phyloP scores from a whole-genome alignment of 2,797 vertebrate genomes.

The Onychomys torridus region DNA sequence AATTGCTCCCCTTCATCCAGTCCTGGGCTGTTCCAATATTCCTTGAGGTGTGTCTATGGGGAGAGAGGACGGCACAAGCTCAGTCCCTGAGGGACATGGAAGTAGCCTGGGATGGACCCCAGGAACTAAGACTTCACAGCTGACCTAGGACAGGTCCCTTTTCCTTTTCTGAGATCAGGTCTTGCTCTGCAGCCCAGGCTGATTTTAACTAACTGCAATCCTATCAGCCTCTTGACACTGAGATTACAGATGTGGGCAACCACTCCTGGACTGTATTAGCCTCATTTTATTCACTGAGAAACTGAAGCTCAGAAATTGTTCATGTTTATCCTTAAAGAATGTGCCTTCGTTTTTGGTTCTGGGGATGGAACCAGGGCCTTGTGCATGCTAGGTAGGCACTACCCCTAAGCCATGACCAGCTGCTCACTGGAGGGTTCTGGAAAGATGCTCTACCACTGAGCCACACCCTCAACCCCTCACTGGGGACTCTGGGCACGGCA shows the following conservation, averaged over 20 bases:
- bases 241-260: background rate
- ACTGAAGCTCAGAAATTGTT: background rate
- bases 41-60: slow-evolving; percentile 90
- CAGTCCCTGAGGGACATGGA: background rate
- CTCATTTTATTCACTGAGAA: background rate
- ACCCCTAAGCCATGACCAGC: background rate
- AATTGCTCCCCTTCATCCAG: slow-evolving; percentile 93
- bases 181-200: background rate
- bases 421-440: background rate
- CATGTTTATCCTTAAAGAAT: background rate
- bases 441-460: background rate
- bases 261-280: background rate
- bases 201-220: background rate
- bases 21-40: slow-evolving; percentile 93
- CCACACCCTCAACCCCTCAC: background rate
- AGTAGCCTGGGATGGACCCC: background rate
- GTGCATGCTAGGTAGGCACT: background rate
- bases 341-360: background rate
- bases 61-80: background rate
- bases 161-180: background rate
- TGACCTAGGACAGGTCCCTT: background rate
- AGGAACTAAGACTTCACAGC: background rate
- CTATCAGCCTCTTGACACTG: background rate
- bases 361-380: background rate
- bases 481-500: background rate